Conservation (phyloP, 1,140 invertebrate genomes). For the Thaumatotibia leucotreta region DNA sequence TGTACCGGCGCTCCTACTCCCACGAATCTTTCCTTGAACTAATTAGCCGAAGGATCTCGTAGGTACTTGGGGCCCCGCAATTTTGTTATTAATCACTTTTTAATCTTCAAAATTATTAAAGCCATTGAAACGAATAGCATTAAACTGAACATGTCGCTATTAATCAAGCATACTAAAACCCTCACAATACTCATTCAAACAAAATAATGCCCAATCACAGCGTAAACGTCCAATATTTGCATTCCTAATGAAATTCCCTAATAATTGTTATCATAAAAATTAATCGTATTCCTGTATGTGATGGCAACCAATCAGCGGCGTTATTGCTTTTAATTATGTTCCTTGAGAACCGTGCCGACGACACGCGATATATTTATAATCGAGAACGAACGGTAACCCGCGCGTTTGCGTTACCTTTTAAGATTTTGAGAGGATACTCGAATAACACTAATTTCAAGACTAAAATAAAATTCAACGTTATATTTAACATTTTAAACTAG, state of each 20-base stretch:
- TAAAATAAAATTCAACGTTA: too few relatives aligned
- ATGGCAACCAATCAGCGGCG: constrained; percentile 30
- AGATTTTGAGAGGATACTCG: background rate
- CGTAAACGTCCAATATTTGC: constrained; percentile 26
- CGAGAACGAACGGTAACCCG: constrained; percentile 6
- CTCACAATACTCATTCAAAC: constrained; percentile 3
- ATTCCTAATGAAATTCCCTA: constrained; percentile 36
- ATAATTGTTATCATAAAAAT: constrained; percentile 36
- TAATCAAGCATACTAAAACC: background rate
- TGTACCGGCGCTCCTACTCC: too few relatives aligned
- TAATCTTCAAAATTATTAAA: too few relatives aligned
- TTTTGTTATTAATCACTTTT: too few relatives aligned
- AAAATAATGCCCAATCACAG: background rate
- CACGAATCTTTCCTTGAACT: too few relatives aligned
- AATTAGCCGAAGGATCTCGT: too few relatives aligned
- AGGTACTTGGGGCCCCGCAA: too few relatives aligned
- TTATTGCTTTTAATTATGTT: constrained; percentile 36
- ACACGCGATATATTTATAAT: constrained; percentile 9
- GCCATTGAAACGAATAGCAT: too few relatives aligned
- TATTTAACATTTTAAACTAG: too few relatives aligned
- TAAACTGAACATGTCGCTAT: background rate
- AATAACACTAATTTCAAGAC: background rate
- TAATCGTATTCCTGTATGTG: constrained; percentile 29
- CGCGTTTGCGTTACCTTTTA: constrained; percentile 20
- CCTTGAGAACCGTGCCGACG: constrained; percentile 17